Conservation (phyloP, 2,888 invertebrate species). For the Troides oblongomaculatus region DNA sequence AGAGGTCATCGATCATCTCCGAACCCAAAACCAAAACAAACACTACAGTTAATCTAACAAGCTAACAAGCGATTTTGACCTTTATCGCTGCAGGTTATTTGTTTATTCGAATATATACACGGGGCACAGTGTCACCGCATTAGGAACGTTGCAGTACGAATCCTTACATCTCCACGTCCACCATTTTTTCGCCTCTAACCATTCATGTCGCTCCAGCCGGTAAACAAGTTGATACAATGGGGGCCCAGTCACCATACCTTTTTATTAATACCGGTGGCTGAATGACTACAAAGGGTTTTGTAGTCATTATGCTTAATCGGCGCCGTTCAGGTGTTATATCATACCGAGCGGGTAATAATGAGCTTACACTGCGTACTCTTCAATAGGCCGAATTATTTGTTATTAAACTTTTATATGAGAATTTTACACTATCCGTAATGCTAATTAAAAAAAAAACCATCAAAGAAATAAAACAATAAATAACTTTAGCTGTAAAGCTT, state of each 20-base stretch:
- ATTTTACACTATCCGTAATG: not conserved
- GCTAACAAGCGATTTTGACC: conserved; percentile 33
- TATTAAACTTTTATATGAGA: conserved; percentile 9
- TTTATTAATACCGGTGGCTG: conserved; percentile 74
- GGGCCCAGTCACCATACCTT: conserved; percentile 64
- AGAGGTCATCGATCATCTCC: conserved; percentile 71
- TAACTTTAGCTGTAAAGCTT: no score
- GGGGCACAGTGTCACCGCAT: conserved; percentile 28
- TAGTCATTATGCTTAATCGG: conserved; percentile 71
- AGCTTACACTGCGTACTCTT: conserved; percentile 42
- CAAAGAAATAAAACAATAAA: not conserved
- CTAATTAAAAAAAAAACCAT: not conserved
- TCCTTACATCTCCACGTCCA: conserved; percentile 49
- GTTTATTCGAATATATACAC: not conserved
- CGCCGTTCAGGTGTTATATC: conserved; percentile 75
- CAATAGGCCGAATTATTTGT: conserved; percentile 9
- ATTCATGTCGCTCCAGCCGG: conserved; percentile 69
- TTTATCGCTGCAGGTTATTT: conserved; percentile 35
- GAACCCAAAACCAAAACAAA: conserved; percentile 41
- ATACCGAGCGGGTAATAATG: conserved; percentile 59
- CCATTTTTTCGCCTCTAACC: conserved; percentile 62
- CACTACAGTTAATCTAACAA: not conserved
- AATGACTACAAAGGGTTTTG: conserved; percentile 70
- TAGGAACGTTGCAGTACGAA: conserved; percentile 41
- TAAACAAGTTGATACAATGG: conserved; percentile 70